Conservation (phyloP, 2,888 invertebrate genomes). For the Opisthograptis luteolata region DNA sequence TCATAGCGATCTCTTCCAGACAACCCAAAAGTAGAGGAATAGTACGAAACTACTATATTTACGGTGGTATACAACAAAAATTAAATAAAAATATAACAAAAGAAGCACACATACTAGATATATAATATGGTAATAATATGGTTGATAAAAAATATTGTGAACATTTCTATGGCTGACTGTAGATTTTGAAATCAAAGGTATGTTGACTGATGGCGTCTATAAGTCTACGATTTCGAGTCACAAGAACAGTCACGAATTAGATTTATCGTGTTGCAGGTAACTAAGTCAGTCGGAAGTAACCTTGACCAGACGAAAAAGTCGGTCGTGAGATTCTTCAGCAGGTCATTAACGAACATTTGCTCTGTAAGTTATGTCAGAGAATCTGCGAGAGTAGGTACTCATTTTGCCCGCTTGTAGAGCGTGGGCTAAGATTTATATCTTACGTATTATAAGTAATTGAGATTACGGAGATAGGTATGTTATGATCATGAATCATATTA, state of each 20-base stretch:
- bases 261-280: slow-evolving; percentile 13
- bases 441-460: background rate
- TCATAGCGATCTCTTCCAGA: no score
- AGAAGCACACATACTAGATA: no score
- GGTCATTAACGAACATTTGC: slow-evolving; percentile 52
- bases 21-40: no score
- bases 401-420: slow-evolving; percentile 9
- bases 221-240: slow-evolving; percentile 6
- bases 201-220: background rate
- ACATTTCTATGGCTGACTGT: background rate
- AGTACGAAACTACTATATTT: no score
- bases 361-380: slow-evolving; percentile 36
- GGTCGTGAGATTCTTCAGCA: slow-evolving; percentile 42
- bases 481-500: background rate
- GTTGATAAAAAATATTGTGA: no score
- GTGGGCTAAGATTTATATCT: slow-evolving; percentile 10
- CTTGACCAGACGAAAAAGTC: slow-evolving; percentile 57
- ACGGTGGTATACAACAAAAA: no score
- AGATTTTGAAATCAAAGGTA: background rate
- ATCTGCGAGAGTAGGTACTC: slow-evolving; percentile 2
- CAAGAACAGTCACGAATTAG: slow-evolving; percentile 7
- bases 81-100: no score
- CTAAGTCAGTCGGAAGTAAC: slow-evolving; percentile 41
- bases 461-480: background rate
- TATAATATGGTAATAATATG: no score